Percentiles rank a stretch among this genome's conserved stretches.
These are phyloP conservation scores for Palaemon carinicauda DNA, from an alignment of 1,140 invertebrate species.

Conservation along the genomic window DNA sequence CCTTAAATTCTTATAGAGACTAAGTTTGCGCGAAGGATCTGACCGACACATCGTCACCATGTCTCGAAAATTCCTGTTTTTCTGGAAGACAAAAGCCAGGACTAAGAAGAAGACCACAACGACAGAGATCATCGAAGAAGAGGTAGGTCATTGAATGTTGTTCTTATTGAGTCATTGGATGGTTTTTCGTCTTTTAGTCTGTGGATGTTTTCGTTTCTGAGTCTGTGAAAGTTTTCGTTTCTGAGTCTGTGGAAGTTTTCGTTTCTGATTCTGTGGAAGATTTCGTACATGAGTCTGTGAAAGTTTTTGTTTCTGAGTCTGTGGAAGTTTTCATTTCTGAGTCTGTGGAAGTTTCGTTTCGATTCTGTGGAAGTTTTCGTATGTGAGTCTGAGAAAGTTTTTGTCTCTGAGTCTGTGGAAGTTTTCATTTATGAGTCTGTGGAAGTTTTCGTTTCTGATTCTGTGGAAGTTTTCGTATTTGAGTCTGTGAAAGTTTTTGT, in stretches of 20 bases:
- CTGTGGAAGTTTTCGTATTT: too few species aligned
- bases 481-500: too few species aligned
- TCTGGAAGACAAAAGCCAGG: constrained; percentile 44
- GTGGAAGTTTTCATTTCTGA: too few species aligned
- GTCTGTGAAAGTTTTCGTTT: neutral
- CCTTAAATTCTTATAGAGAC: neutral
- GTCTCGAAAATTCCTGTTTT: constrained; percentile 37
- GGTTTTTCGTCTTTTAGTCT: neutral
- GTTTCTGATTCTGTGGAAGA: too few species aligned
- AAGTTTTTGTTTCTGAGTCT: too few species aligned
- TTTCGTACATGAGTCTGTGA: too few species aligned
- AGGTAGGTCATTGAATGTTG: neutral
- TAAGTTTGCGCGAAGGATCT: neutral
- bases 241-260: neutral
- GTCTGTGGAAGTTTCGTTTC: too few species aligned
- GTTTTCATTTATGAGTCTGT: too few species aligned
- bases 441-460: too few species aligned
- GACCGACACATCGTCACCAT: constrained; percentile 18
- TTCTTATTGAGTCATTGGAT: neutral
- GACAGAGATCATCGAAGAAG: constrained; percentile 13
- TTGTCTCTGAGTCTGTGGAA: too few species aligned
- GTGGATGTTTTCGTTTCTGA: neutral
- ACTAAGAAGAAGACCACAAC: constrained; percentile 19
- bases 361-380: too few species aligned
- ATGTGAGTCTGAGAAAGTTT: too few species aligned